Percentiles rank a stretch among this genome's conserved stretches.
These are phyloP conservation scores for Scyliorhinus canicula DNA, from an alignment of 2,797 vertebrate genomes.

Conservation along the genomic window DNA sequence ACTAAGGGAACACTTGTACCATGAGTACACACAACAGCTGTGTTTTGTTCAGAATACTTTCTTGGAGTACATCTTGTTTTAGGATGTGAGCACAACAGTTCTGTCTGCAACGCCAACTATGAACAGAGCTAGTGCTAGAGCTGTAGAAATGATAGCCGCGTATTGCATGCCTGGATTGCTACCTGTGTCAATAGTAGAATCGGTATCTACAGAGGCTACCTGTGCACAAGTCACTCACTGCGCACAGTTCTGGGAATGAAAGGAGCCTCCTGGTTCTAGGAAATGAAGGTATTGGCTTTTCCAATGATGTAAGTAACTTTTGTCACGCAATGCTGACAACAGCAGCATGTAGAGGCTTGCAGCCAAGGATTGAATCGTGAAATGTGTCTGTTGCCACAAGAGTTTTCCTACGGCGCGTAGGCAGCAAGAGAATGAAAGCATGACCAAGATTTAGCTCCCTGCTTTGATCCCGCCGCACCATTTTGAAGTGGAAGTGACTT, in stretches of 20 bases:
- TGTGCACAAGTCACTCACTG: conserved; percentile 52
- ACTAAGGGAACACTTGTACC: too few species aligned
- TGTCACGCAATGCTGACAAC: conserved; percentile 66
- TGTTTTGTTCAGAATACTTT: conserved; percentile 75
- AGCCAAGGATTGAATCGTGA: conserved; percentile 72
- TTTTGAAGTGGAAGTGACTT: not conserved
- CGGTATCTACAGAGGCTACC: conserved; percentile 41
- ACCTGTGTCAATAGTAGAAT: conserved; percentile 63
- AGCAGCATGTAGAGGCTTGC: conserved; percentile 58
- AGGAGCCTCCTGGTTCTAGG: conserved; percentile 58
- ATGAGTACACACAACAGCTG: too few species aligned
- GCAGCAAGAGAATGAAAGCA: conserved; percentile 58
- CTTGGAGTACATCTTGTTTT: conserved; percentile 61
- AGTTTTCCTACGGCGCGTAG: conserved; percentile 65
- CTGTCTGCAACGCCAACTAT: conserved; percentile 75
- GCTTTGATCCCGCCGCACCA: not conserved
- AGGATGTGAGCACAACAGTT: conserved; percentile 51
- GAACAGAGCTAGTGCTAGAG: conserved; percentile 87
- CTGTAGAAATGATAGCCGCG: conserved; percentile 75
- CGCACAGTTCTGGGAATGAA: conserved; percentile 53
- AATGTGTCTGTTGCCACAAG: conserved; percentile 86
- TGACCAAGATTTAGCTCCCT: conserved; percentile 34
- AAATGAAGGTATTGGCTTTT: conserved; percentile 71
- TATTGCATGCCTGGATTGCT: conserved; percentile 66
- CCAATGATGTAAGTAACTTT: conserved; percentile 62